Base-by-base conservation (phyloP, 2,797 vertebrate species). In the Hyperoplus immaculatus region DNA sequence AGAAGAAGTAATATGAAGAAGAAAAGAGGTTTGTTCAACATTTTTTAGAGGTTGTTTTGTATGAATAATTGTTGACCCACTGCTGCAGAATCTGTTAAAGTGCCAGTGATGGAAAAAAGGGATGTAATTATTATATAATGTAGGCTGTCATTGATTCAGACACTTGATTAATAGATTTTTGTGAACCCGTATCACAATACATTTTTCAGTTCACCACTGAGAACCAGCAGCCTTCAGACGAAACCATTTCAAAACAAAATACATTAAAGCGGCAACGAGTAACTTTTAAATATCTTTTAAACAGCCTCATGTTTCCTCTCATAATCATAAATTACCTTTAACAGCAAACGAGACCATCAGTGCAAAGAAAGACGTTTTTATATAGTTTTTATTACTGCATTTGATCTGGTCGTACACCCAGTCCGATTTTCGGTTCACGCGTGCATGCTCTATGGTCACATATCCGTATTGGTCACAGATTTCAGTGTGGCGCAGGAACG, bases 71-170 rank as follows among this genome's bases (percentile, higher is more conserved):
- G 36, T 21, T 42, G 29, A 65, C 58, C 39, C 36, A 49, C 39
- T 58, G 39, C 39, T 53, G 55, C 56, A 56, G 45, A 47, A 61
- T 70, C 56, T n/a, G 46, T 58, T 16, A 79, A 69, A 46, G 10
- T 38, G 11, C 13, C 29, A 62, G 38, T 41, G 72, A 80, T 57
- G 39, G 64, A 51, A 10, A 47, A 55, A 55, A 72, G 53, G 1
- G 16, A 10, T 43, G 21, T 21, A 63, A 56, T 72, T 58, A 55
- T 69, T 83, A 55, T 18, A 61, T 64, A 47, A 63, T 55, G 38
- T 50, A 14, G 16, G 4, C 10, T 49, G 42, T 42, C 5, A 8
- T 36, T 18, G n/a, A 21, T 12, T 69, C 45, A 16, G 46, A 58
- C 21, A 12, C 11, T 6, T 11, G 13, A 13, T n/a, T 54, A 56